Evolutionary conservation across 2,113 vertebrate genomes (phyloP).

Genomic region (Chascanopsetta lugubris): DNA sequence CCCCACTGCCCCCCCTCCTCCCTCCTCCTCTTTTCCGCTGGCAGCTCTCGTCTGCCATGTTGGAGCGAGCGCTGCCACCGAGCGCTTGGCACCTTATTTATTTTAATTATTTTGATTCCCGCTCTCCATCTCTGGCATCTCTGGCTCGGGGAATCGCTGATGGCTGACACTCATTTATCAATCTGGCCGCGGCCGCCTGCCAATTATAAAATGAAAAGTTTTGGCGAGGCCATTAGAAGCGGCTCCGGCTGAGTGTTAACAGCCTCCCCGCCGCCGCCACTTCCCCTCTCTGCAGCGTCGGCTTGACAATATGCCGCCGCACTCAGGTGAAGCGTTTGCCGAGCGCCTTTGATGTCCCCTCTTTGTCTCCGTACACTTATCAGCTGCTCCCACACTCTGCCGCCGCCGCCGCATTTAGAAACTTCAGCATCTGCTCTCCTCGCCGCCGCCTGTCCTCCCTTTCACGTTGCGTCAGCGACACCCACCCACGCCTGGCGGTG

Average conservation of each 20-base stretch:
- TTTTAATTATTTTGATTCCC: constrained; percentile 84
- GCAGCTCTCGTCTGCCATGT: constrained; percentile 62
- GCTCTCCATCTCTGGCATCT: constrained; percentile 68
- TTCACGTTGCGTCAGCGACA: constrained; percentile 29
- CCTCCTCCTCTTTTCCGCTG: constrained; percentile 38
- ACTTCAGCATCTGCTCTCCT: constrained; percentile 16
- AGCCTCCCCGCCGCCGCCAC: constrained; percentile 40
- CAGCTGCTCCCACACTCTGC: constrained; percentile 21
- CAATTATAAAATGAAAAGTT: constrained; percentile 82
- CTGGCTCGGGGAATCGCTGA: constrained; percentile 70
- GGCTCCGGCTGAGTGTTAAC: constrained; percentile 68
- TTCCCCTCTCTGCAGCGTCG: constrained; percentile 20
- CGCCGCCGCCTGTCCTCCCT: constrained; percentile 12
- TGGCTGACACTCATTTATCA: constrained; percentile 83
- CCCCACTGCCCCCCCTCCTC: no score
- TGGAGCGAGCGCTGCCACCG: constrained; percentile 66
- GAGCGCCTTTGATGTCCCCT: constrained; percentile 39
- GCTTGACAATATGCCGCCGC: constrained; percentile 13
- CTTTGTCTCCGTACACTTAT: constrained; percentile 43
- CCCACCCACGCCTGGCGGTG: neutral
- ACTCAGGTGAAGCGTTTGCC: constrained; percentile 47
- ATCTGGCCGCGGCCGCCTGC: constrained; percentile 71
- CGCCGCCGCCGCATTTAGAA: constrained; percentile 44
- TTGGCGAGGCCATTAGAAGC: constrained; percentile 77
- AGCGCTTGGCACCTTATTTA: constrained; percentile 82